These are phyloP conservation scores for Anthonomus grandis DNA, from an alignment of 1,140 invertebrate genomes.

Conservation along the genomic window DNA sequence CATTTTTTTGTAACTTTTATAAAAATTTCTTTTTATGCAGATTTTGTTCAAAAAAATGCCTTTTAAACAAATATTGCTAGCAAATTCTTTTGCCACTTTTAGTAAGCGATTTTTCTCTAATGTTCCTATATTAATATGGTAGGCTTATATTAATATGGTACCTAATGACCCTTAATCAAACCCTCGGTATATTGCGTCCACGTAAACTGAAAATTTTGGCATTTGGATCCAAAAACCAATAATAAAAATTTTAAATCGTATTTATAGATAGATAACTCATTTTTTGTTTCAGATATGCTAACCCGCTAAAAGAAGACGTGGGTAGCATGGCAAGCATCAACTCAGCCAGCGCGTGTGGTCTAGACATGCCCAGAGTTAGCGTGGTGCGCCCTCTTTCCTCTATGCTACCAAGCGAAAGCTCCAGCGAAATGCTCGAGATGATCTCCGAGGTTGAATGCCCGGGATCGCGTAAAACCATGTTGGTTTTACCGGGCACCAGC, in stretches of 20 bases:
- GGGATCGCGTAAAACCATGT: slow-evolving; percentile 44
- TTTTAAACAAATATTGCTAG: too few species aligned
- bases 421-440: slow-evolving; percentile 62
- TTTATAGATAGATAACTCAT: too few species aligned
- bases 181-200: background rate
- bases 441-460: slow-evolving; percentile 56
- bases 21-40: too few species aligned
- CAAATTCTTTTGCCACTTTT: too few species aligned
- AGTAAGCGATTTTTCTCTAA: too few species aligned
- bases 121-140: too few species aligned
- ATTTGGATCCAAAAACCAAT: too few species aligned
- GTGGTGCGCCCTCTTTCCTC: slow-evolving; percentile 59
- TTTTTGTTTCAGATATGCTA: slow-evolving; percentile 55
- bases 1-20: too few species aligned
- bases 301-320: slow-evolving; percentile 58
- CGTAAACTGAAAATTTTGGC: background rate
- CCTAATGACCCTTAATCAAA: too few species aligned
- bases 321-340: slow-evolving; percentile 45
- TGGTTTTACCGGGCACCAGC: slow-evolving; percentile 44
- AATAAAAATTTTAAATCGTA: too few species aligned
- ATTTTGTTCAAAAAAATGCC: too few species aligned
- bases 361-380: slow-evolving; percentile 52
- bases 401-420: slow-evolving; percentile 45
- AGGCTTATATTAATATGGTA: too few species aligned
- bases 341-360: slow-evolving; percentile 40